These are phyloP conservation scores for Drosophila sp. DNA, from an alignment of 1,140 invertebrate species.

Conservation along the genomic window DNA sequence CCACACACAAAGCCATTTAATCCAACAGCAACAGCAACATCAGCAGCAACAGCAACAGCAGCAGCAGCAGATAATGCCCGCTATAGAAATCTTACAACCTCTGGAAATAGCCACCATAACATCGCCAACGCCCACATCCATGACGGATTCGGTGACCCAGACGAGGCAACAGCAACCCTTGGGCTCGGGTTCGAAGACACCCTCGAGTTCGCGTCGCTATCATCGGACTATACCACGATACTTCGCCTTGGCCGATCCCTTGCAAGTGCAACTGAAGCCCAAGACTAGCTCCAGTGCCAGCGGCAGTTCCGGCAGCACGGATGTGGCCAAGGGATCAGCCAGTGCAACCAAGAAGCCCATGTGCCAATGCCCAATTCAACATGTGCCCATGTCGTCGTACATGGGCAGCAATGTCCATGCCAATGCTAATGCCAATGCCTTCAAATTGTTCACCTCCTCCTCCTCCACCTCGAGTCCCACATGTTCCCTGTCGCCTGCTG, in stretches of 20 bases:
- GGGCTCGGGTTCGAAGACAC: constrained; percentile 56
- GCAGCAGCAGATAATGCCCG: constrained; percentile 38
- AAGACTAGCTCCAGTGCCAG: constrained; percentile 46
- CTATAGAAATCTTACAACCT: constrained; percentile 57
- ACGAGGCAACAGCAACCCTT: constrained; percentile 44
- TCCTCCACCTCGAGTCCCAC: constrained; percentile 47
- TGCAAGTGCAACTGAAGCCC: constrained; percentile 68
- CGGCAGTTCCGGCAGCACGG: constrained; percentile 37
- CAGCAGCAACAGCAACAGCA: constrained; percentile 50
- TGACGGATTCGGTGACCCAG: constrained; percentile 67
- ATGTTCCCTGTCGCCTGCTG: constrained; percentile 50
- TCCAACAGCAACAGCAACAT: constrained; percentile 48
- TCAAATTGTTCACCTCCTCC: constrained; percentile 55
- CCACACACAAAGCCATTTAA: constrained; percentile 29
- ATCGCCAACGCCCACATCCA: constrained; percentile 33
- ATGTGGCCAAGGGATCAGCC: constrained; percentile 14
- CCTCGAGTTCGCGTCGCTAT: constrained; percentile 76
- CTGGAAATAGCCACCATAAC: constrained; percentile 67
- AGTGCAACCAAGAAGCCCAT: constrained; percentile 72
- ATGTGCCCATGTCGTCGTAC: constrained; percentile 83
- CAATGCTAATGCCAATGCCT: constrained; percentile 67
- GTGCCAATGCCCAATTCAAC: constrained; percentile 82
- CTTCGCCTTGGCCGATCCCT: constrained; percentile 74
- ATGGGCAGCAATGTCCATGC: constrained; percentile 79
- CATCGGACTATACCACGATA: constrained; percentile 83